Base-by-base conservation (phyloP, 2,113 vertebrate genomes). In the Mohoua ochrocephala region DNA sequence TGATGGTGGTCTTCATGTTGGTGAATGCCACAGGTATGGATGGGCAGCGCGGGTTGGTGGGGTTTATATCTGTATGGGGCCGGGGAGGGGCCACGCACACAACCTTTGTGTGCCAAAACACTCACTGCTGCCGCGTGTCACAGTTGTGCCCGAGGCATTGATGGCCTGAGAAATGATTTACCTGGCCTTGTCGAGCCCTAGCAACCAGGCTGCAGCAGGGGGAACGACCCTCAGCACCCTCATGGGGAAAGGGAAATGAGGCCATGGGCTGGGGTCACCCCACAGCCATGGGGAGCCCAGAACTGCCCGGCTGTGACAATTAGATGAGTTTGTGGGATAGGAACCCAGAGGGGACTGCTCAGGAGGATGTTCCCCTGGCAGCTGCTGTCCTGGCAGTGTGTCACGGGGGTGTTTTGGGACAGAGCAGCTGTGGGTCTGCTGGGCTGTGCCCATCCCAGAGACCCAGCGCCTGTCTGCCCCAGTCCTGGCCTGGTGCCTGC, bases 141-240 rank as follows among this genome's bases (percentile, higher is more conserved):
- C 35, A 50, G 87, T 52, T 71, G 81, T 82, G 95, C 96, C 94
- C 0, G 78, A 93, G 96, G 96, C 96, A 75, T 41, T 37, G 5
- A 77, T 65, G 68, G 81, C 78, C 87, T 93, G 74, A 93, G 96
- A 95, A 96, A 96, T 96, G 15, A 95, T 95, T 96, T 94, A 96
- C 95, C 87, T 15, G 19, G 56, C 52, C 60, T 50, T 2, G 3
- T 89, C 24, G n/a, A 76, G 71, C 59, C 54, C 57, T 61, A 6
- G 67, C 50, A 76, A 85, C 44, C 27, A 4, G 26, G 37, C 67
- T 87, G 41, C 52, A 80, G 47, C 53, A 28, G 5, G 23, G 33
- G 53, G 14, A 59, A 63, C 42, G 45, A 86, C 65, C 63, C 74
- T 47, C 52, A 67, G 52, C 42, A 69, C 33, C 42, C 26, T 47